Conservation (phyloP, 2,797 vertebrate genomes). For the Phalloptychus januarius region DNA sequence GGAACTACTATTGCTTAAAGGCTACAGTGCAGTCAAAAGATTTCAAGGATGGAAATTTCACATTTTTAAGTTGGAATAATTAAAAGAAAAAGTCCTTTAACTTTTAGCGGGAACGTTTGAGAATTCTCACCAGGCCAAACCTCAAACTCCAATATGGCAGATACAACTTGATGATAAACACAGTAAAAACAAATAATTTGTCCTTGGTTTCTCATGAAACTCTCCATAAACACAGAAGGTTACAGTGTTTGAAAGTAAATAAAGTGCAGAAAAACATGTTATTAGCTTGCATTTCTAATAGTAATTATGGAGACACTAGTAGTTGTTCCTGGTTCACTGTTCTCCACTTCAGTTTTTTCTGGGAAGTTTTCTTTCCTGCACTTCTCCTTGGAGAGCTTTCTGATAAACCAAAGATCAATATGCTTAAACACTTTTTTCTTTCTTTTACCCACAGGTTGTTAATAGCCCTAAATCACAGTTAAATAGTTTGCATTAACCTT, state of each 20-base stretch:
- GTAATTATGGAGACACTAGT: neutral
- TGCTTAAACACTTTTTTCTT: neutral
- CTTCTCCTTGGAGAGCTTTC: neutral
- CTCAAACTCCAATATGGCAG: neutral
- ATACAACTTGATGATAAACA: neutral
- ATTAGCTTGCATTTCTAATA: neutral
- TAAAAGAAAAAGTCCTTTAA: neutral
- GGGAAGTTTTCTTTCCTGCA: neutral
- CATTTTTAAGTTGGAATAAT: neutral
- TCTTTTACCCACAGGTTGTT: neutral
- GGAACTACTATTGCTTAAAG: neutral
- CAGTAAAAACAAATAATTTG: neutral
- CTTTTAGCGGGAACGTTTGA: neutral
- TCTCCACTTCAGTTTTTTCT: neutral
- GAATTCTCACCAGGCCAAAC: neutral
- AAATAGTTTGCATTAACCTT: neutral
- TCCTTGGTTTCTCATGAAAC: neutral
- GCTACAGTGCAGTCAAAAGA: neutral
- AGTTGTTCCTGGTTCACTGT: neutral
- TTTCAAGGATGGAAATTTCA: neutral
- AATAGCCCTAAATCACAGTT: neutral
- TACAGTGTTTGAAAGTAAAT: neutral
- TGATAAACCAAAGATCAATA: neutral
- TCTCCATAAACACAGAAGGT: neutral
- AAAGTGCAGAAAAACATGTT: neutral